Conservation (phyloP, 1,140 invertebrate genomes). For the Microplitis mediator region DNA sequence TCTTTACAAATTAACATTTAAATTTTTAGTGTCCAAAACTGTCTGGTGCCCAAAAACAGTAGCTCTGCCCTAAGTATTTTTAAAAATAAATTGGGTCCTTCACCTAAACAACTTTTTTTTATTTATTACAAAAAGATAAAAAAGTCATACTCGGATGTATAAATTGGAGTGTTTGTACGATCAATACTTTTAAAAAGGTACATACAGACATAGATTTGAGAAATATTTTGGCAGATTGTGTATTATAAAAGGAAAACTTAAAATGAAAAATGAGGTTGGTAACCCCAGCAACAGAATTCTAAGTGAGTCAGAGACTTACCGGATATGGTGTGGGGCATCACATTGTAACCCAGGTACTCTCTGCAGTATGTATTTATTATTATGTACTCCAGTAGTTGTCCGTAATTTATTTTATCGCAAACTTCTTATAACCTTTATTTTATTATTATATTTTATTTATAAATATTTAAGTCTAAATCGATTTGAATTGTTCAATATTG, state of each 20-base stretch:
- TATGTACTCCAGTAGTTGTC: slow-evolving; percentile 13
- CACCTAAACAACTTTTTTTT: too few species aligned
- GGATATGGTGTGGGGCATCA: neutral
- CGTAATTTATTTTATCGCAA: slow-evolving; percentile 13
- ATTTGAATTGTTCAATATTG: too few species aligned
- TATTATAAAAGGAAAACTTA: neutral
- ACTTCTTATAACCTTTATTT: neutral
- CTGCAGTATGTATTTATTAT: neutral
- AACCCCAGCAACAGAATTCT: slow-evolving; percentile 15
- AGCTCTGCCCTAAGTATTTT: too few species aligned
- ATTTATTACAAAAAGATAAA: too few species aligned
- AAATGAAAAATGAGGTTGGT: slow-evolving; percentile 16
- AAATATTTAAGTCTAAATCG: too few species aligned
- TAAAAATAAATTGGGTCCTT: too few species aligned
- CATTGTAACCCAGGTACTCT: slow-evolving; percentile 8
- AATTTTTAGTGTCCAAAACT: too few species aligned
- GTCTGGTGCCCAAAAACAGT: too few species aligned
- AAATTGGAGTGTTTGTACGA: too few species aligned
- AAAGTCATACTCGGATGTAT: too few species aligned
- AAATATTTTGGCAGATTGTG: neutral
- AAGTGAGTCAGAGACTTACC: slow-evolving; percentile 19
- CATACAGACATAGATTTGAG: neutral
- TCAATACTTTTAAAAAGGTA: too few species aligned
- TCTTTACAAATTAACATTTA: too few species aligned
- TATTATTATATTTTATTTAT: neutral